Evolutionary conservation across 2,888 invertebrate species (phyloP).

Genomic region (Eupithecia pulchellata): DNA sequence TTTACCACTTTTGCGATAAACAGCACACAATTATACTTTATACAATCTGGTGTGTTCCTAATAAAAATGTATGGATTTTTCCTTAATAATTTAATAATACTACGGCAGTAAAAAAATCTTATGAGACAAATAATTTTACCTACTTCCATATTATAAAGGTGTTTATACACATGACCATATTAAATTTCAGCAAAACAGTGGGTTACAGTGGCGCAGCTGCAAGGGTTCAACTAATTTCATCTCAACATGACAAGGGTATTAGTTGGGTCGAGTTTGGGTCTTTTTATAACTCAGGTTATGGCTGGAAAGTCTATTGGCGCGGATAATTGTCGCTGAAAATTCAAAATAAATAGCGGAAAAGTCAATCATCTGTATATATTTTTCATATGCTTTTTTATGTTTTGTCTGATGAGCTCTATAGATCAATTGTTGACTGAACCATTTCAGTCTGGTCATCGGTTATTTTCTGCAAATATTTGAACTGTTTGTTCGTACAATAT

Average conservation of each 20-base stretch:
- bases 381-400: not conserved
- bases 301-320: slow-evolving; percentile 59
- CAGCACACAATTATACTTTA: too few species aligned
- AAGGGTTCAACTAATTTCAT: slow-evolving; percentile 81
- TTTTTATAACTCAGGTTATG: slow-evolving; percentile 78
- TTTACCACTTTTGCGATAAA: too few species aligned
- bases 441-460: too few species aligned
- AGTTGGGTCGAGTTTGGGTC: slow-evolving; percentile 74
- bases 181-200: slow-evolving; percentile 76
- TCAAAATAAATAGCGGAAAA: slow-evolving; percentile 20
- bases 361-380: slow-evolving; percentile 13
- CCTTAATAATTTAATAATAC: not conserved
- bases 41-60: too few species aligned
- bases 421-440: not conserved
- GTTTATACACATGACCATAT: slow-evolving; percentile 65
- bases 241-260: slow-evolving; percentile 84
- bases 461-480: not conserved
- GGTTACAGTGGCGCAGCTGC: slow-evolving; percentile 75
- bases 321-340: slow-evolving; percentile 58
- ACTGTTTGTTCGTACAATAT: too few species aligned
- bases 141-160: slow-evolving; percentile 3
- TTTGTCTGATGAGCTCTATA: not conserved
- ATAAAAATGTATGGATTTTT: not conserved
- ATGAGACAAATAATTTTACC: not conserved
- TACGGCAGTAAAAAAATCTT: not conserved